phyloP scores from a whole-genome alignment of 1,140 invertebrate species.

The Drosophila subobscura region DNA sequence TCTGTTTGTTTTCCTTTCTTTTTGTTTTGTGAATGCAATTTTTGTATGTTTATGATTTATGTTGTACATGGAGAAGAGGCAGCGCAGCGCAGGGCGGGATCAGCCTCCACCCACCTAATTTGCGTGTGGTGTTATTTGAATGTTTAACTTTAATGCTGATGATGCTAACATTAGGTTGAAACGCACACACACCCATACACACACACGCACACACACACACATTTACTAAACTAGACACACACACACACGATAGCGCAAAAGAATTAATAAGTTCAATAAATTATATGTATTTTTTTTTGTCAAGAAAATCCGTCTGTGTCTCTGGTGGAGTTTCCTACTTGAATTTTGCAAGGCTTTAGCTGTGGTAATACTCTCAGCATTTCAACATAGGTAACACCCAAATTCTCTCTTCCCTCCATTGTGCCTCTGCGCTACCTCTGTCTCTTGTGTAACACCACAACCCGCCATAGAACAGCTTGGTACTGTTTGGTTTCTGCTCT shows the following conservation, averaged over 20 bases:
- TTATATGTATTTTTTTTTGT: slow-evolving; percentile 71
- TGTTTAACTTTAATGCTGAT: slow-evolving; percentile 66
- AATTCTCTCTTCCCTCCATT: too few species aligned
- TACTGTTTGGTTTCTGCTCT: too few species aligned
- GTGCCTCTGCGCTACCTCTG: too few species aligned
- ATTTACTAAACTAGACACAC: slow-evolving; percentile 4
- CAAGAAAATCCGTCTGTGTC: background rate
- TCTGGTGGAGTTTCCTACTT: background rate
- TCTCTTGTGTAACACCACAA: too few species aligned
- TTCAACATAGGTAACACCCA: too few species aligned
- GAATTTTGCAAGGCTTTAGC: background rate
- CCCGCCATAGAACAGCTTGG: too few species aligned
- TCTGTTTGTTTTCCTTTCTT: too few species aligned
- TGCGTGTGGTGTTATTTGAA: slow-evolving; percentile 78
- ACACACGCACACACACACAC: slow-evolving; percentile 9
- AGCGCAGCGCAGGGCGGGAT: background rate
- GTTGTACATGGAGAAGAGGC: background rate
- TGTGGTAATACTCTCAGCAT: too few species aligned
- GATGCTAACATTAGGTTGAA: slow-evolving; percentile 65
- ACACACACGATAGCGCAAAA: slow-evolving; percentile 42
- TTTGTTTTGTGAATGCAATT: slow-evolving; percentile 17
- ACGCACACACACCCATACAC: slow-evolving; percentile 14
- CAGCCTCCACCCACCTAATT: slow-evolving; percentile 44
- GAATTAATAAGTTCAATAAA: slow-evolving; percentile 68
- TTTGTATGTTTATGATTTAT: slow-evolving; percentile 44